Percentiles rank a stretch among this genome's conserved stretches.
phyloP scores from a whole-genome alignment of 2,888 invertebrate genomes.

The Phanerotoma sp. region DNA sequence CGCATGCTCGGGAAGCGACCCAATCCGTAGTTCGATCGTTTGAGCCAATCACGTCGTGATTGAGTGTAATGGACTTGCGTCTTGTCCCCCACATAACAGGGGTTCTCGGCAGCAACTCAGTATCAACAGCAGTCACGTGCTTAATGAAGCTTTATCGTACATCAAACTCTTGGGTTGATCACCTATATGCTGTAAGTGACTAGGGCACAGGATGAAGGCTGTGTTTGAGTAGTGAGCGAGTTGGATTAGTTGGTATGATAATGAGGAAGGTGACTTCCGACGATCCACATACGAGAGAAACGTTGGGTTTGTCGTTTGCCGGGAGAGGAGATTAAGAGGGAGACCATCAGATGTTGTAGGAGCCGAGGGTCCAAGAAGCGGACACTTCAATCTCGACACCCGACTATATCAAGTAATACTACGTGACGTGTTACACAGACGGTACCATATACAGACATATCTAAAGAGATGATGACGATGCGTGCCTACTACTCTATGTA shows the following conservation, averaged over 20 bases:
- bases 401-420: constrained; percentile 33
- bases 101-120: constrained; percentile 49
- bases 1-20: constrained; percentile 28
- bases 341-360: constrained; percentile 27
- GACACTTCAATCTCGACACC: constrained; percentile 55
- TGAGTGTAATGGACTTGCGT: constrained; percentile 59
- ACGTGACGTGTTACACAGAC: constrained; percentile 14
- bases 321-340: constrained; percentile 36
- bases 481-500: no score
- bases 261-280: constrained; percentile 59
- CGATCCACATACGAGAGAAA: constrained; percentile 49
- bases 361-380: constrained; percentile 49
- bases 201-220: constrained; percentile 57
- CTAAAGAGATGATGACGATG: constrained; percentile 27
- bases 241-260: constrained; percentile 53
- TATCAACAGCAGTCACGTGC: constrained; percentile 32
- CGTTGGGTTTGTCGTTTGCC: constrained; percentile 35
- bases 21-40: constrained; percentile 55
- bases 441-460: constrained; percentile 18
- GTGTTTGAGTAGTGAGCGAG: constrained; percentile 50
- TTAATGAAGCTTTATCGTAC: constrained; percentile 32
- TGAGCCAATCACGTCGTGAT: constrained; percentile 57
- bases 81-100: constrained; percentile 56
- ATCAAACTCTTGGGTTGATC: constrained; percentile 47
- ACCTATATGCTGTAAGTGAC: constrained; percentile 52